Evolutionary conservation across 2,797 vertebrate genomes (phyloP), one percentile per base, ranked within the genome.

Genomic region (Eulemur coronatus): DNA sequence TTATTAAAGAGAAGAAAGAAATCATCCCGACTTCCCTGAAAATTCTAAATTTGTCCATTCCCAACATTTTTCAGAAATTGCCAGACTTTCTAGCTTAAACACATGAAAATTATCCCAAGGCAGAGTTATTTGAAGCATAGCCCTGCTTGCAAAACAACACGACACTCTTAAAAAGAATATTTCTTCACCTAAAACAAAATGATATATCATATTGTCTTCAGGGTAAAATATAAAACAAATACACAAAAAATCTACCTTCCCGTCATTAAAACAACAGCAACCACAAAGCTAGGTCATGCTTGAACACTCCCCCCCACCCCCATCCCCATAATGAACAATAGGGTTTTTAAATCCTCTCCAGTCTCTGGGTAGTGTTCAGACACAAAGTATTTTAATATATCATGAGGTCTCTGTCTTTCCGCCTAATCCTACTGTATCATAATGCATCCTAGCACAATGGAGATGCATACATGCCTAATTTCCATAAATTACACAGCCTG

Each of bases 401-500:
- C 80, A 10, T 1, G 84, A 95, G 65, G 50, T 89, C 35, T 46
- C 94, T 82, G 41, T 76, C 92, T 97, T 94, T 81, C 94, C 92
- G 67, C 26, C 82, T 97, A 96, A 96, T 91, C 75, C 41, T 55
- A 94, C 73, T 89, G 13, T 26, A 94, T 97, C 97, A 93, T 91
- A 86, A 96, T 94, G 92, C 90, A 92, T 80, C 81, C 2, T 10
- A 75, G 65, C 86, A 97, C 97, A 96, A 97, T 93, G 57, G 61
- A 93, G 43, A 84, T 41, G 93, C 87, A 35, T 97, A 48, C 72
- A 89, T 92, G 69, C 46, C 24, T 95, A 52, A 98, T 98, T 97
- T 97, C 72, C 90, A 97, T 97, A 98, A 98, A 98, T 96, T 92
- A 98, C 67, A 96, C 72, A 97, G 59, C 41, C 86, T 0, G 76